Base-by-base conservation (phyloP, 2,888 invertebrate species). In the Chalcosyrphus nemorum region DNA sequence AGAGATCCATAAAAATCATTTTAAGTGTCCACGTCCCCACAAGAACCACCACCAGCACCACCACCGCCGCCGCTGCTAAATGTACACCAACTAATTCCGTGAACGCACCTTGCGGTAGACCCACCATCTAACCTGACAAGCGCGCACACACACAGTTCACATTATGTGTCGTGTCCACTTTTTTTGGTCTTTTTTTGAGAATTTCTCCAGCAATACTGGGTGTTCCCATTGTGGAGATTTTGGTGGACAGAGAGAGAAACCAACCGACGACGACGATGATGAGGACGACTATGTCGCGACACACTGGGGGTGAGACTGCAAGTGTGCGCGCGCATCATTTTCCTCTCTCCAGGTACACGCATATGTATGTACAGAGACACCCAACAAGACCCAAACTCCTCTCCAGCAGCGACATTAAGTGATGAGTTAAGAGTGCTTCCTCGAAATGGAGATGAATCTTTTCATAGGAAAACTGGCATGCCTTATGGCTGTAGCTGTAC, bases 41-140 rank as follows among this genome's bases (percentile, higher is more conserved):
- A 50, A 70, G 50, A 80, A 56, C 74, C 32, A 38, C 52, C 61
- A 75, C 68, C 50, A 65, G 56, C 29, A 45, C 38, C 52, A 29
- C 56, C 72, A 38, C 66, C 66, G 63, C 54, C 66, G 71, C 66
- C 66, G 63, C 54, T 61, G 71, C 78, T 66, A 68, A 72, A 57
- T 63, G n/a, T n/a, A 74, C 72, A 75, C 74, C 54, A 84, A 80
- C 84, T 75, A 84, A 75, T 84, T 84, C 84, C 70, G 17, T 84
- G 84, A 84, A 84, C 84, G 84, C 84, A 84, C 84, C 84, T 80
- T 84, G 74, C 84, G 80, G 80, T 74, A 78, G 78, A 82, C 78
- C 78, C 54, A 78, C 78, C 54, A 78, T 78, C 66, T 78, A 72
- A 82, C 82, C 82, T 82, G 82, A 78, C 68, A 63, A 72, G 21